Evolutionary conservation across 2,113 vertebrate species (phyloP).

Genomic region (Rhineura floridana): DNA sequence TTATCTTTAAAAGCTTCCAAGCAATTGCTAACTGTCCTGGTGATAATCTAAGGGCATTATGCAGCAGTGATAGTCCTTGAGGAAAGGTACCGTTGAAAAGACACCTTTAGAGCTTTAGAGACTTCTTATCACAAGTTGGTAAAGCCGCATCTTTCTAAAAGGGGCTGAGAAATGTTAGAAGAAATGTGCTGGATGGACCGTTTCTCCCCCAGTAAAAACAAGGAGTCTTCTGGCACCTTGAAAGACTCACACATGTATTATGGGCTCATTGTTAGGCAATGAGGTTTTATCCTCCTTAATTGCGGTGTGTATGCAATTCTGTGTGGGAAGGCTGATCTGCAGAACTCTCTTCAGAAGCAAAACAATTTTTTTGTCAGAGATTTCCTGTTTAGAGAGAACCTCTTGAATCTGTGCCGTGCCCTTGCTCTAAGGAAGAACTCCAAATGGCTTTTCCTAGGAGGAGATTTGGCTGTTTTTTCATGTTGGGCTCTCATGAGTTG

Average conservation of each 20-base stretch:
- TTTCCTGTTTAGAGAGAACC: conserved; percentile 61
- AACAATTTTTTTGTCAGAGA: conserved; percentile 43
- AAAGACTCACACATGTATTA: neutral
- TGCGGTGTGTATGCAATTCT: neutral
- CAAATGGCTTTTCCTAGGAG: conserved; percentile 41
- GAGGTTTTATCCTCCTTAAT: neutral
- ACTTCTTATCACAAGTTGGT: neutral
- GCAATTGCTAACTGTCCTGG: neutral
- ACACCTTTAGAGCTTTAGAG: neutral
- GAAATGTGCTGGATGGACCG: neutral
- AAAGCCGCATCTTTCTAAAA: neutral
- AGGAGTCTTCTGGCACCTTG: too few relatives aligned
- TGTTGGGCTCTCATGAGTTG: conserved; percentile 56
- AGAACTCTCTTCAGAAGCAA: conserved; percentile 39
- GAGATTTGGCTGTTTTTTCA: conserved; percentile 62
- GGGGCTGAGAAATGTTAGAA: neutral
- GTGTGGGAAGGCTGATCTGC: conserved; percentile 25
- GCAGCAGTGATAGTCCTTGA: neutral
- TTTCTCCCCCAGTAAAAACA: too few relatives aligned
- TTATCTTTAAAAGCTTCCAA: neutral
- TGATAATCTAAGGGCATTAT: too few relatives aligned
- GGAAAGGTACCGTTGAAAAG: neutral
- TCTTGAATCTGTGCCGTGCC: conserved; percentile 42
- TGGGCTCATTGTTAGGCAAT: conserved; percentile 24
- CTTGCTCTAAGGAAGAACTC: conserved; percentile 44